A percentile compares a stretch with the other conserved stretches of the same genome.
Conservation (phyloP, 2,888 invertebrate genomes). For the Cenopis cana region DNA sequence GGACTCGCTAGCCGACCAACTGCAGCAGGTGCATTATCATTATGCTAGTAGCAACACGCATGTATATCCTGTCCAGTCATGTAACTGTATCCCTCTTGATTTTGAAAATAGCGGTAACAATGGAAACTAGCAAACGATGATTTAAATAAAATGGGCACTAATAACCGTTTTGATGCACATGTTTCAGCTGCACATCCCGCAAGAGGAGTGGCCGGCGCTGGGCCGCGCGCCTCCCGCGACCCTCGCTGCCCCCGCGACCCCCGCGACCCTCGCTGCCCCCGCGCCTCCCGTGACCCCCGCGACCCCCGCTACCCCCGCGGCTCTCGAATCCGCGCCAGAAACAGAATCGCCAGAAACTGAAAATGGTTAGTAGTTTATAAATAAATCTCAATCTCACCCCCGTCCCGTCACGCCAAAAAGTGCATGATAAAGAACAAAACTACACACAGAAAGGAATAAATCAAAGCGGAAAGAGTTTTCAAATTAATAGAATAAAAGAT, state of each 20-base stretch:
- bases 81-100: no score
- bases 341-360: neutral
- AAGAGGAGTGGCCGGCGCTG: constrained; percentile 73
- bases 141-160: neutral
- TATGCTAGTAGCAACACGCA: no score
- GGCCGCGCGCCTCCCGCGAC: constrained; percentile 48
- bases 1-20: constrained; percentile 50
- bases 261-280: neutral
- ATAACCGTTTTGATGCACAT: neutral
- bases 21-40: constrained; percentile 65
- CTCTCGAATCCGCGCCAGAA: neutral
- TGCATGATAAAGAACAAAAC: no score
- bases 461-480: no score
- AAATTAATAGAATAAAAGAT: no score
- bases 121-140: no score
- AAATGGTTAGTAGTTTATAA: neutral
- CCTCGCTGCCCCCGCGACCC: neutral
- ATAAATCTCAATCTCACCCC: no score
- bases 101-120: no score
- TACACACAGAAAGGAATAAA: no score
- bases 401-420: no score
- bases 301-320: neutral
- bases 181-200: constrained; percentile 56
- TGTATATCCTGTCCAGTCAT: no score
- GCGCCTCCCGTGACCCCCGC: neutral